Base-by-base conservation (phyloP, 2,113 vertebrate species). In the Macheiramphus alcinus region DNA sequence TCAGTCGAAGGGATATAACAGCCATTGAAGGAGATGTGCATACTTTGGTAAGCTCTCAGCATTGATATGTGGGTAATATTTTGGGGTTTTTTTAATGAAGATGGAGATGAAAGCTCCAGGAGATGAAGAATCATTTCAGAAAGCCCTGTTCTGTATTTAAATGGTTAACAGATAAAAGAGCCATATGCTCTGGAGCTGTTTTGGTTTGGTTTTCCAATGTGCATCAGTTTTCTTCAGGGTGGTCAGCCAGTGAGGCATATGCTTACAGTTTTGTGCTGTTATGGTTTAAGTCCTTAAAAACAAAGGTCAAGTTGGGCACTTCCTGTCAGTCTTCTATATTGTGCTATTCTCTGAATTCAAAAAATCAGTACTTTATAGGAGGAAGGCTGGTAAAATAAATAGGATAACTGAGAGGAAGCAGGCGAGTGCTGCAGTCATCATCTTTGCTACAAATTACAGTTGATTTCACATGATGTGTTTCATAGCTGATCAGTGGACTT, bases 1-100 rank as follows among this genome's bases (percentile, higher is more conserved):
- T 99, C 79, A 98, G 98, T 55, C 98, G 97, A 58, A 98, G 99
- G 86, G 99, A 99, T 85, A 11, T 98, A 15, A 71, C 97, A 63
- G 96, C 97, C 3, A 3, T 47, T 2, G 98, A 98, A 92, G 98
- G 94, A 13, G 97, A 98, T 1, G 82, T 99, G 91, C 98, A 99
- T 34, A 99, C 97, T 52, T 97, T 99, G 99, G 99, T 99, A 98
- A 98, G 97, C 32, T 81, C 58, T 53, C 52, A 38, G 74, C 38
- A 3, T 10, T 38, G 11, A 9, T 56, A 22, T 15, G 13, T 58
- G 25, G 42, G 15, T 40, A 31, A 8, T 27, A 53, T 50, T 43
- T 47, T 47, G 0, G 2, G 23, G 3, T 1, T 7, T 70, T 74
- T 34, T 7, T 14, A 16, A 42, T 21, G n/a, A 26, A 67, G 50